phyloP scores from a whole-genome alignment of 2,888 invertebrate genomes.

The Ophion ellenae region DNA sequence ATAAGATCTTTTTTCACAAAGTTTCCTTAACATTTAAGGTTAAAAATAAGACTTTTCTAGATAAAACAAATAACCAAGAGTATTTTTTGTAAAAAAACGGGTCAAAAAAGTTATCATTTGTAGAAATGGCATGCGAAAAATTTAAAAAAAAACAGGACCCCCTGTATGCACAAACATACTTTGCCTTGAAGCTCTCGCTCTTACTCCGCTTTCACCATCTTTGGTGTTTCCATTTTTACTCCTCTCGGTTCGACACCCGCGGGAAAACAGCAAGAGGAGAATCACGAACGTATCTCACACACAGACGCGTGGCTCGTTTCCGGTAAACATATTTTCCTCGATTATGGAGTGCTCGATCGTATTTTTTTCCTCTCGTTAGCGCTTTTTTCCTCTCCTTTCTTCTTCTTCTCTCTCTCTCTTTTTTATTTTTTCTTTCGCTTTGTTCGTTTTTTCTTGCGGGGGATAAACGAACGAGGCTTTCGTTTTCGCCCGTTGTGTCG shows the following conservation, averaged over 20 bases:
- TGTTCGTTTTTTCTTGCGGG: background rate
- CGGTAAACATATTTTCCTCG: slow-evolving; percentile 16
- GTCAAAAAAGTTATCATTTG: too few species aligned
- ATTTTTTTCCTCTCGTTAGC: slow-evolving; percentile 24
- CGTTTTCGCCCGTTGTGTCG: slow-evolving; percentile 1
- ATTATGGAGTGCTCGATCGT: slow-evolving; percentile 14
- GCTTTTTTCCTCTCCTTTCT: slow-evolving; percentile 4
- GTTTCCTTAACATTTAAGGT: too few species aligned
- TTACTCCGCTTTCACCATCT: background rate
- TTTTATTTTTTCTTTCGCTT: background rate
- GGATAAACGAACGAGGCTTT: background rate
- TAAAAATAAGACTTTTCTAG: background rate
- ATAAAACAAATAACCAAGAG: background rate
- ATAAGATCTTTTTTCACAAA: too few species aligned
- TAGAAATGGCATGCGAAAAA: too few species aligned
- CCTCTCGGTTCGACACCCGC: background rate
- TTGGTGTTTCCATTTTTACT: background rate
- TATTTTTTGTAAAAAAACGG: too few species aligned
- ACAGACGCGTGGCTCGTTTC: background rate
- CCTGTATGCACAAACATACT: too few species aligned
- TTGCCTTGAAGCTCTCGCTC: background rate
- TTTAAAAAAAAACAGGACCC: too few species aligned
- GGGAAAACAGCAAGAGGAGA: background rate
- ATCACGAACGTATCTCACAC: slow-evolving; percentile 4
- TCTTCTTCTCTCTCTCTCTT: slow-evolving; percentile 13